Conservation (phyloP, 2,113 vertebrate species). For the Nycticorax nycticorax region DNA sequence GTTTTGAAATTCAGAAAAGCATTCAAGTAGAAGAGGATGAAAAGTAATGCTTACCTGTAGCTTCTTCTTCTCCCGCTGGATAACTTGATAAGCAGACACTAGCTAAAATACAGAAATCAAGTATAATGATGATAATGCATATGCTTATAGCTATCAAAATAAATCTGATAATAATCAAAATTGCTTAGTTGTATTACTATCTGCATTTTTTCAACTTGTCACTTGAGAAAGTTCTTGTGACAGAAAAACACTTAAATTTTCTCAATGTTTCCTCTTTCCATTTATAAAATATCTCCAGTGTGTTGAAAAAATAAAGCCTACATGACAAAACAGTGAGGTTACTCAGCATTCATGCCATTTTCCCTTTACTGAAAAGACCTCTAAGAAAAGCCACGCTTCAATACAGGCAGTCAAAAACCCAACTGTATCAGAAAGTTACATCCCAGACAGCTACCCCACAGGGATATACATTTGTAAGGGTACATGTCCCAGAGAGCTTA, state of each 20-base stretch:
- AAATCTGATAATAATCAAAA: no score
- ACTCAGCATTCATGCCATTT: not conserved
- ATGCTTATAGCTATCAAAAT: not conserved
- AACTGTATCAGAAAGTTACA: not conserved
- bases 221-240: not conserved
- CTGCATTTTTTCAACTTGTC: not conserved
- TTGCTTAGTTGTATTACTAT: not conserved
- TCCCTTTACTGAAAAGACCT: not conserved
- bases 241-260: not conserved
- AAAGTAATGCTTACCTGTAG: slow-evolving; percentile 82
- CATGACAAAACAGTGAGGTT: not conserved
- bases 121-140: not conserved
- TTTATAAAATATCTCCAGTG: not conserved
- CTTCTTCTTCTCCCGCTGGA: slow-evolving; percentile 94
- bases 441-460: not conserved
- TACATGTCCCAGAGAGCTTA: not conserved
- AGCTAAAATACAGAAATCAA: slow-evolving; percentile 77
- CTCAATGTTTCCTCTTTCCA: not conserved
- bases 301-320: not conserved
- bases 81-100: slow-evolving; percentile 86
- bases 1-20: not conserved
- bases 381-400: not conserved
- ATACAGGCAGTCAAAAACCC: not conserved
- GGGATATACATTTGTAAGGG: not conserved
- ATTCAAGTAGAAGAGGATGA: not conserved